Percentiles rank a stretch among this genome's conserved stretches.
phyloP scores from a whole-genome alignment of 92 coral and sea anemone species.

The Phenganax stokvisi region DNA sequence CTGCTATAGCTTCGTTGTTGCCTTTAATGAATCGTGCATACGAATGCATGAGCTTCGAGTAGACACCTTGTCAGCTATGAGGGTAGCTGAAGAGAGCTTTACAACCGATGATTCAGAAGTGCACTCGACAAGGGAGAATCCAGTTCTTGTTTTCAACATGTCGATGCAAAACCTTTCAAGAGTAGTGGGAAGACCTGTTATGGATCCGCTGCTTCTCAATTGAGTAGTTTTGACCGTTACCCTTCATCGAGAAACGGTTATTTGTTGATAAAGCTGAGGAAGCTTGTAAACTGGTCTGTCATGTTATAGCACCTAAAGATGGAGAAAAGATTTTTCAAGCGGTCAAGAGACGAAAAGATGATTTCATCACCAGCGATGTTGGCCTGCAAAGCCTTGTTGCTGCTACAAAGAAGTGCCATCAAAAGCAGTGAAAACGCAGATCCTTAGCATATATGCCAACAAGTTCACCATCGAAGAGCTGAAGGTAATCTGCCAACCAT shows the following conservation, averaged over 20 bases:
- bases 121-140: background rate
- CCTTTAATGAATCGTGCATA: constrained; percentile 3
- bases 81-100: constrained; percentile 6
- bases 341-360: constrained; percentile 20
- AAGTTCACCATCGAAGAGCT: constrained; percentile 36
- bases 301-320: constrained; percentile 59
- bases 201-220: constrained; percentile 16
- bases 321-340: constrained; percentile 52
- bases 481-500: constrained; percentile 14
- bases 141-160: constrained; percentile 12
- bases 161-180: constrained; percentile 1
- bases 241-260: constrained; percentile 36
- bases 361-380: constrained; percentile 29
- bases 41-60: constrained; percentile 8
- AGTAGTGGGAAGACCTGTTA: constrained; percentile 5
- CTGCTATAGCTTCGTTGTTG: constrained; percentile 2
- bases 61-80: constrained; percentile 4
- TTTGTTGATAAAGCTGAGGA: constrained; percentile 44
- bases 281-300: constrained; percentile 60
- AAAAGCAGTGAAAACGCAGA: constrained; percentile 50
- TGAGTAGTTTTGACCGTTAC: constrained; percentile 9
- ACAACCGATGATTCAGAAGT: background rate
- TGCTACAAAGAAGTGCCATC: constrained; percentile 50
- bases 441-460: constrained; percentile 50
- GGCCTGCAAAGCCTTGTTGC: constrained; percentile 39